Conservation (phyloP, 2,888 invertebrate genomes). For the Parnassius apollo region DNA sequence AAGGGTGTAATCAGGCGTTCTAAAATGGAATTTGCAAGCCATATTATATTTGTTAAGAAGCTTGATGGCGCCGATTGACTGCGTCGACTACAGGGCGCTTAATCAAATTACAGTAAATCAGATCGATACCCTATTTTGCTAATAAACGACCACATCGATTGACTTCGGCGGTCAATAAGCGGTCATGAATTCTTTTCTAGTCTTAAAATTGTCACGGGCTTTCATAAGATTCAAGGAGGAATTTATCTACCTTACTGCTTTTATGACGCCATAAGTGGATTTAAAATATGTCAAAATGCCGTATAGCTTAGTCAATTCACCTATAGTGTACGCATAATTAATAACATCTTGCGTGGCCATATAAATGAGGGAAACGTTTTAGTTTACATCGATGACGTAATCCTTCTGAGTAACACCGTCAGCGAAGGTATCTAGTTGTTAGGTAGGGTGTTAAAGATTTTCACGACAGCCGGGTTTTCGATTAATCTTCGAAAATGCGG, state of each 20-base stretch:
- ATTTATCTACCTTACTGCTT: slow-evolving; percentile 5
- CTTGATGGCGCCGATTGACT: slow-evolving; percentile 17
- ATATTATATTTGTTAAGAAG: slow-evolving; percentile 30
- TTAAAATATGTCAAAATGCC: slow-evolving; percentile 9
- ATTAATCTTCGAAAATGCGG: not conserved
- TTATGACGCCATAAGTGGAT: not conserved
- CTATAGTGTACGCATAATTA: slow-evolving; percentile 23
- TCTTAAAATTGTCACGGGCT: slow-evolving; percentile 21
- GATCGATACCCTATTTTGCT: too few relatives aligned
- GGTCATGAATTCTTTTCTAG: too few relatives aligned
- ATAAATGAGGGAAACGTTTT: slow-evolving; percentile 17
- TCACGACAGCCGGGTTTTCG: not conserved
- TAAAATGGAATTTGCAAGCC: slow-evolving; percentile 31
- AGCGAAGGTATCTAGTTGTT: not conserved
- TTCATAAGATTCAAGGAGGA: slow-evolving; percentile 24
- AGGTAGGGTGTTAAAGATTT: not conserved
- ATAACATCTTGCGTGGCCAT: slow-evolving; percentile 15
- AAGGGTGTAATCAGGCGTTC: slow-evolving; percentile 34
- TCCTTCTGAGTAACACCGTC: not conserved
- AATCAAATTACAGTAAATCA: too few relatives aligned
- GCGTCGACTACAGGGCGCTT: too few relatives aligned
- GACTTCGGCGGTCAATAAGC: too few relatives aligned
- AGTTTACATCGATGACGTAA: not conserved
- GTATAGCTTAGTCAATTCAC: slow-evolving; percentile 23
- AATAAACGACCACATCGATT: too few relatives aligned